Conservation (phyloP, 2,888 invertebrate genomes). For the Crocallis elinguaria region DNA sequence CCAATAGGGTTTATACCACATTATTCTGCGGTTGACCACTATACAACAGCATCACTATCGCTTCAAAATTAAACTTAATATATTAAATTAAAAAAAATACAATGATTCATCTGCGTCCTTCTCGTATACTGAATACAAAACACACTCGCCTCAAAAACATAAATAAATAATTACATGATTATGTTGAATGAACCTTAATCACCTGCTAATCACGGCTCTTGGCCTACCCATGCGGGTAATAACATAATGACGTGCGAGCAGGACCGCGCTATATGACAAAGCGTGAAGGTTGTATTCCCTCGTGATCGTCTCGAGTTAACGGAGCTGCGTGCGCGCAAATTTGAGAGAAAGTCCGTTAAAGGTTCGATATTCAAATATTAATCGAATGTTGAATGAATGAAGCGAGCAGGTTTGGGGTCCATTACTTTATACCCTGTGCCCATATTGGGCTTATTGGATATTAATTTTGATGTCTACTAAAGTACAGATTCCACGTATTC, state of each 20-base stretch:
- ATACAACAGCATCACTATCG: no score
- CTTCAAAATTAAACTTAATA: no score
- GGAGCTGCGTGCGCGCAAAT: conserved; percentile 52
- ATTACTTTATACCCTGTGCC: background rate
- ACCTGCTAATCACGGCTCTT: conserved; percentile 80
- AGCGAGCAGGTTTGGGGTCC: background rate
- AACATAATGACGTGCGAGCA: conserved; percentile 73
- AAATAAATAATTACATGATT: conserved; percentile 84
- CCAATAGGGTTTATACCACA: no score
- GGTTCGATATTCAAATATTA: conserved; percentile 28
- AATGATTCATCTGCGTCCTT: conserved; percentile 39
- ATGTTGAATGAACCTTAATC: conserved; percentile 81
- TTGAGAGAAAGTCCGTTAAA: conserved; percentile 50
- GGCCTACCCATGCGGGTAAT: conserved; percentile 67
- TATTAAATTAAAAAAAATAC: background rate
- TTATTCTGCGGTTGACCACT: no score
- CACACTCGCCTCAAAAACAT: conserved; percentile 78
- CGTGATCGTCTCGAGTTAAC: conserved; percentile 35
- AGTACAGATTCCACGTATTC: no score
- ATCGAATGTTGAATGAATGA: conserved; percentile 2
- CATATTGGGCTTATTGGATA: background rate
- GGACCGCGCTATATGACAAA: conserved; percentile 45
- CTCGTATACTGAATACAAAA: conserved; percentile 66
- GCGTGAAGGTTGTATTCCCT: conserved; percentile 39
- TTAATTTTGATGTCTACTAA: no score